Conservation (phyloP, 2,113 vertebrate genomes). For the Rattus norvegicus region GRCr8 NC_086026.1:31137001-31137500, state of each 20-base stretch:
- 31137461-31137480: not conserved
- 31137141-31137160: too few relatives aligned
- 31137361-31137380: accelerated
- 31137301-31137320: not conserved
- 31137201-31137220: not conserved
- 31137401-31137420: not conserved
- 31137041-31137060: not conserved
- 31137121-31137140: not conserved
- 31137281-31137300: not conserved
- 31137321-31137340: not conserved
- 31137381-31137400: not conserved
- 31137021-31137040: not conserved
- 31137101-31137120: accelerated
- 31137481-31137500: not conserved
- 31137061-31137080: not conserved
- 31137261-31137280: not conserved
- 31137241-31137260: not conserved
- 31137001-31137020: not conserved
- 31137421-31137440: not conserved
- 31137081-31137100: too few relatives aligned
- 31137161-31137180: not conserved
- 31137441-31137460: not conserved
- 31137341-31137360: not conserved
- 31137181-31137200: not conserved
- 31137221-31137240: not conserved